Base-by-base conservation (phyloP, 2,113 vertebrate genomes). In the Ochotona curzoniae region DNA sequence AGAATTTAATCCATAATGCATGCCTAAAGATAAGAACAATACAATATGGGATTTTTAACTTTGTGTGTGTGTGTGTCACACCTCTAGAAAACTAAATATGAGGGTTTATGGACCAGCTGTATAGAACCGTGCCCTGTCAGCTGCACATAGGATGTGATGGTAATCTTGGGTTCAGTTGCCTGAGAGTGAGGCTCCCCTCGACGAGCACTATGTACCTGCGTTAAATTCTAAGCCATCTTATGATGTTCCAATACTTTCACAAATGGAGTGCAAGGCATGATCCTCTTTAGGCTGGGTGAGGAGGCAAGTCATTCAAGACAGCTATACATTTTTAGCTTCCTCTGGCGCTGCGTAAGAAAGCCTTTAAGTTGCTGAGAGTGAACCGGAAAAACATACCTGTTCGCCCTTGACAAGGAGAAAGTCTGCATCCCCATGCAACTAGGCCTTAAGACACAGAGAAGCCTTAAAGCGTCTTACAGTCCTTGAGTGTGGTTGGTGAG, bases 121-220 rank as follows among this genome's bases (percentile, higher is more conserved):
- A 44, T 44, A 44, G 38, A 44, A 44, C 38, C 38, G 38, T 3
- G 9, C 7, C 4, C 7, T 15, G 15, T 2, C 32, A 7, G 20
- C 5, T 3, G 0, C 23, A 4, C 0, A 0, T 32, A 13, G n/a
- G 12, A 7, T 2, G 1, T 7, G 30, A 17, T 0, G 11, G 7
- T 3, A 1, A 26, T 17, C 1, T 70, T 15, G 2, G 49, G 14
- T 17, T 2, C 4, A 26, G 20, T n/a, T 10, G 30, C 13, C 20
- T 69, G 47, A 8, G 17, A 4, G 3, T 28, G 18, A 2, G 7
- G 32, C 30, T 60, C 3, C 4, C 32, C 13, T 57, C 73, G 47
- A 26, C 25, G 15, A 10, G 83, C 60, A 12, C 13, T 23, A 12
- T 38, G 3, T 1, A 11, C 9, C 26, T 14, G 9, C 2, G 25